Base-by-base conservation (phyloP, 1,140 invertebrate genomes). In the Eulimnadia texana region DNA sequence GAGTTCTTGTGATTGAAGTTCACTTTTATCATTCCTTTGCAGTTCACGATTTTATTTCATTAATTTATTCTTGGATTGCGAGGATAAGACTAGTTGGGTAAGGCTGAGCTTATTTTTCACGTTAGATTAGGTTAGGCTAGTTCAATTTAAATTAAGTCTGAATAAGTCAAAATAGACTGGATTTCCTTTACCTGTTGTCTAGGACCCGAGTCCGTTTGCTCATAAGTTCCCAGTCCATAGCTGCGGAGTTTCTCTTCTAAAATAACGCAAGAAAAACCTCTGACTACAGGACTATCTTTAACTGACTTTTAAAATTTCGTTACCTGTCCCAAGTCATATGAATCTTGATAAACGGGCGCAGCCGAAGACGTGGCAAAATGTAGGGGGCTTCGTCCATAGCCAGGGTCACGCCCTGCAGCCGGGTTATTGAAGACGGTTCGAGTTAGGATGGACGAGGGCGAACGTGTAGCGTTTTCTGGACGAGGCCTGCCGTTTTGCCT, bases 201-300 rank as follows among this genome's bases (percentile, higher is more conserved):
- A 42, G 33, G 16, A 42, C 33, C 16, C 33, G 33, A 42, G 6
- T 42, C 6, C 33, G 33, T 42, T 42, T 42, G 16, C 33, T 16
- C 16, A 27, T 20, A 16, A 27, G 55, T 11, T 57, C 55, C 27
- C 55, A 57, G 55, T 57, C 55, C 55, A 57, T 57, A 29, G 55
- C 55, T 57, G 55, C 55, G 22, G 55, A 19, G 29, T 25, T 56
- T 19, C 53, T 16, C 28, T 24, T 24, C 3, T 25, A 24, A n/a
- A 19, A 24, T 22, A 24, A 20, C n/a, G 6, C 23, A 25, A 24
- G n/a, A n/a, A n/a, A n/a, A n/a, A n/a, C n/a, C n/a, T n/a, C n/a
- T n/a, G n/a, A n/a, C n/a, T n/a, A n/a, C n/a, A n/a, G n/a, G n/a
- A n/a, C n/a, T n/a, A n/a, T n/a, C n/a, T n/a, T n/a, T n/a, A n/a